Evolutionary conservation across 1,140 invertebrate species (phyloP), one percentile per base, ranked within the genome.

Genomic region (Drosophila orosa): DNA sequence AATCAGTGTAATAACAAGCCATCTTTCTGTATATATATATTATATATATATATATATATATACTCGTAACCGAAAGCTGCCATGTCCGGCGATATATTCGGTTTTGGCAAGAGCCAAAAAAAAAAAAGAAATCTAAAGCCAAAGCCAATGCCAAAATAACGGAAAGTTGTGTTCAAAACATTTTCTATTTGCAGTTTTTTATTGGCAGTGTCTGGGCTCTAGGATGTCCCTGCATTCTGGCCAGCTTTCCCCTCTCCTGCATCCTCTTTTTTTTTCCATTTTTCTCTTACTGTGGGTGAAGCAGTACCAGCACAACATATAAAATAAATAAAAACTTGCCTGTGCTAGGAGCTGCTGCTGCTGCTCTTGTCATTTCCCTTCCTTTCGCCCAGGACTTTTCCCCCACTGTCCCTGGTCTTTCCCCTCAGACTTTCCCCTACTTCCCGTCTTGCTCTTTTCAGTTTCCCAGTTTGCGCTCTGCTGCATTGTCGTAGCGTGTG

Each of bases 1-100:
- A 87, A 87, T 87, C 83, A 89, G 76, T 87, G 83, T 87, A 89
- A 87, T 87, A 87, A 87, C 83, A 89, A 89, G 79, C 76, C 79
- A 79, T 89, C 84, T 77, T 8, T 54, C 44, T 71, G 50, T 40
- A 39, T 25, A 45, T 54, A 58, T 54, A 72, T 47, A 65, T 33
- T 27, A 45, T 35, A 33, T 44, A 25, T 31, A 48, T 50, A 27
- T 9, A 7, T n/a, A 52, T 25, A 40, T 24, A 52, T 33, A 57
- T 35, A 39, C 22, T 57, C 37, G 39, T 31, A 54, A 54, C 50
- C 54, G 50, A 33, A 48, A 29, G 22, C 67, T 42, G 33, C 45
- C n/a, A 47, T 79, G 83, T 79, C 83, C 83, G 79, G 75, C 58
- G 35, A 54, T 54, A 54, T 39, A 66, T 72, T 80, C 25, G 45